These are phyloP conservation scores for Habrosyne pyritoides DNA, from an alignment of 2,888 invertebrate genomes.

Conservation along the genomic window DNA sequence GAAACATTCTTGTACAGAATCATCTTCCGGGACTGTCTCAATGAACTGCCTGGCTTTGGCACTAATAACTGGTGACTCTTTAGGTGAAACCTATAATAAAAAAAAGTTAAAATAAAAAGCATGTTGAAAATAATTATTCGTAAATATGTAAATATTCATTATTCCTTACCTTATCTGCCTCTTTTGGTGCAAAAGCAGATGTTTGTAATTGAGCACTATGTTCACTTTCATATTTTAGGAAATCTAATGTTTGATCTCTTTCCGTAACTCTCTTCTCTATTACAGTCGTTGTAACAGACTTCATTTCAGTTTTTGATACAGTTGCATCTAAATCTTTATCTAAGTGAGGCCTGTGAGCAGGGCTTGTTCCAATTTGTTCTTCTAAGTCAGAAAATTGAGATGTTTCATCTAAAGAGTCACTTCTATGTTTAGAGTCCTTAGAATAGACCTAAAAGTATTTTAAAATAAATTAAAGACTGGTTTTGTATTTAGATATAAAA, in stretches of 20 bases:
- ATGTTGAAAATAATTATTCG: background rate
- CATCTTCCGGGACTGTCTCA: slow-evolving; percentile 82
- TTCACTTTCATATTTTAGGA: slow-evolving; percentile 69
- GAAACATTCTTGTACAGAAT: slow-evolving; percentile 81
- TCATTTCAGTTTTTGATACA: slow-evolving; percentile 42
- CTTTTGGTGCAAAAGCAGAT: slow-evolving; percentile 36
- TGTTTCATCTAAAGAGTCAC: slow-evolving; percentile 78
- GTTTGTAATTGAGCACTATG: slow-evolving; percentile 60
- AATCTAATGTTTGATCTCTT: slow-evolving; percentile 60
- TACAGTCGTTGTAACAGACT: slow-evolving; percentile 32
- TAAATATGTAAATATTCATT: background rate
- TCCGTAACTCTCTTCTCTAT: slow-evolving; percentile 37
- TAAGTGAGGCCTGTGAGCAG: slow-evolving; percentile 56
- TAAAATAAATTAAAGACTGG: background rate
- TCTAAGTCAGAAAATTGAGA: slow-evolving; percentile 80
- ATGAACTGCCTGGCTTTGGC: slow-evolving; percentile 81
- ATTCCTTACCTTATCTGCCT: slow-evolving; percentile 59
- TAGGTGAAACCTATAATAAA: slow-evolving; percentile 57
- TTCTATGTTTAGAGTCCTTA: slow-evolving; percentile 75
- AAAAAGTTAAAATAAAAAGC: slow-evolving; percentile 11
- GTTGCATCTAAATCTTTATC: slow-evolving; percentile 46
- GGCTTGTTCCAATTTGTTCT: slow-evolving; percentile 74
- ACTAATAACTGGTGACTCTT: slow-evolving; percentile 79
- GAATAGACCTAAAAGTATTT: slow-evolving; percentile 61
- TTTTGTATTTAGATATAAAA: no score